phyloP scores from a whole-genome alignment of 2,113 vertebrate genomes.

The Lontra canadensis region DNA sequence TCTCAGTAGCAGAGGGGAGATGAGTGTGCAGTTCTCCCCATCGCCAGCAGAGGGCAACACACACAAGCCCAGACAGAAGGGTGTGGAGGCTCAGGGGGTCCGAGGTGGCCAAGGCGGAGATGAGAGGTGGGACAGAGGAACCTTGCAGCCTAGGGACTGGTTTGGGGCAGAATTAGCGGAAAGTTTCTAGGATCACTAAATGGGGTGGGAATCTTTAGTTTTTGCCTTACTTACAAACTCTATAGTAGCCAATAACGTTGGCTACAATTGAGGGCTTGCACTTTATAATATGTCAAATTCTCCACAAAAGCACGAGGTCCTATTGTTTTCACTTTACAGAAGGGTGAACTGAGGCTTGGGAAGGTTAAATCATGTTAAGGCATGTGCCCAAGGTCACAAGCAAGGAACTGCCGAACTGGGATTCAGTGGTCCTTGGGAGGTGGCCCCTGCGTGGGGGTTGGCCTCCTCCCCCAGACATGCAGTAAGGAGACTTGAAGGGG shows the following conservation, averaged over 20 bases:
- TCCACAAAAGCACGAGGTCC: background rate
- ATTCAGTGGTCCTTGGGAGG: background rate
- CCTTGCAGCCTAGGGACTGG: background rate
- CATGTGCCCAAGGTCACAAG: slow-evolving; percentile 51
- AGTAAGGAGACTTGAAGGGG: slow-evolving; percentile 5
- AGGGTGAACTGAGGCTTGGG: background rate
- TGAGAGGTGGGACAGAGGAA: background rate
- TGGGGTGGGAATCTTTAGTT: background rate
- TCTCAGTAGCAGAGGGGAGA: background rate
- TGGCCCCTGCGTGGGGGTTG: background rate
- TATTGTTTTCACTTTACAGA: slow-evolving; percentile 3
- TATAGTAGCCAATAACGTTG: background rate
- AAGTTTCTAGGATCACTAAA: background rate
- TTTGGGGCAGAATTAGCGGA: background rate
- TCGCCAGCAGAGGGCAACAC: slow-evolving; percentile 67
- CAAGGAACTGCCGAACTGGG: background rate
- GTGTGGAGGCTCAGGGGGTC: background rate
- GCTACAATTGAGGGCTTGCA: background rate
- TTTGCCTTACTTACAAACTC: slow-evolving; percentile 23
- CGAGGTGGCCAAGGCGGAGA: background rate
- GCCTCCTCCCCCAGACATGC: background rate
- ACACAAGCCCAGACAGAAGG: background rate
- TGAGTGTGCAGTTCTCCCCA: background rate
- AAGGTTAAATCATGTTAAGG: background rate
- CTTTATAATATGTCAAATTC: background rate